These are phyloP conservation scores for Drosophila anomalipes DNA, from an alignment of 2,888 invertebrate species.

Conservation along the genomic window DNA sequence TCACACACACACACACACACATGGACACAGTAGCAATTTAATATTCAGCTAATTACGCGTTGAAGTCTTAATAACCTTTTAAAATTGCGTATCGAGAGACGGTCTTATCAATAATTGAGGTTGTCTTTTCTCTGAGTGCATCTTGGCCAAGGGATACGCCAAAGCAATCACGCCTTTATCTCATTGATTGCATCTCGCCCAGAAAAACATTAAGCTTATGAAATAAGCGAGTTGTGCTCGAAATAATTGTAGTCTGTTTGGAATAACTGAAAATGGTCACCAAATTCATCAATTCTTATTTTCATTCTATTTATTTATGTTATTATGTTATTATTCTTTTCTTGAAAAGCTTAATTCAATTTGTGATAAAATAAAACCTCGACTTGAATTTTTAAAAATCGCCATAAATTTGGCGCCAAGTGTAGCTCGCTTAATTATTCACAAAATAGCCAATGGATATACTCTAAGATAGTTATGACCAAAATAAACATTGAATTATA, in stretches of 20 bases:
- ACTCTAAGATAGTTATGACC: background rate
- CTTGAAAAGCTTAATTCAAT: background rate
- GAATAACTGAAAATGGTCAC: background rate
- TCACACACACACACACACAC: constrained; percentile 19
- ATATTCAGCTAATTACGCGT: constrained; percentile 67
- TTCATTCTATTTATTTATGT: background rate
- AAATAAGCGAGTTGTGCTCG: background rate
- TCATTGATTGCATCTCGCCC: background rate
- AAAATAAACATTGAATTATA: background rate
- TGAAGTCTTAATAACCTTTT: constrained; percentile 78
- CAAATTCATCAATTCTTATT: background rate
- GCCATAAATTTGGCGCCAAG: background rate
- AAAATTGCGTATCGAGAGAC: constrained; percentile 35
- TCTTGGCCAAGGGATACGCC: constrained; percentile 21
- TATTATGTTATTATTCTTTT: fast-evolving
- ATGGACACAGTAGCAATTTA: constrained; percentile 46
- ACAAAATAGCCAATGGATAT: background rate
- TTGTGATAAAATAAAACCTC: background rate
- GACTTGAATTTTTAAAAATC: background rate
- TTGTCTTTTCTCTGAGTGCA: constrained; percentile 13
- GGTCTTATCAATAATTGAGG: constrained; percentile 11
- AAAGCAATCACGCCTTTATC: constrained; percentile 12
- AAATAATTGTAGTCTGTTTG: background rate
- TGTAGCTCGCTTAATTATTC: background rate
- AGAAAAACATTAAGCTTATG: background rate